These are phyloP conservation scores for Trematomus bernacchii DNA, from an alignment of 2,797 vertebrate genomes.

Conservation along the genomic window DNA sequence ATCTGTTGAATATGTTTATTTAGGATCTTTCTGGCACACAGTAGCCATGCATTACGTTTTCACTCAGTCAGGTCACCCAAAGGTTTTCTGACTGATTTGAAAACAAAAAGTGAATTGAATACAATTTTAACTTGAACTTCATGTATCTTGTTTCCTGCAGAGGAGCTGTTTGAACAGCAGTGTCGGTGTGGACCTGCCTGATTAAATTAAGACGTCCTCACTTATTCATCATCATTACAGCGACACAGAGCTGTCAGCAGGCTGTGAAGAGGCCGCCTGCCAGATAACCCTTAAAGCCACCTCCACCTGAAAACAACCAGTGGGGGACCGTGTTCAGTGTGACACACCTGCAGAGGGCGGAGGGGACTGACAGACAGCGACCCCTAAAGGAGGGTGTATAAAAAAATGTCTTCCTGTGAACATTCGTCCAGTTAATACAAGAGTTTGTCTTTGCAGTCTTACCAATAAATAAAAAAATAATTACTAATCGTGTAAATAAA, in stretches of 20 bases:
- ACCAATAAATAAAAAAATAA: no score
- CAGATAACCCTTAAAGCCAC: constrained; percentile 21
- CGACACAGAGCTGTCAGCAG: constrained; percentile 30
- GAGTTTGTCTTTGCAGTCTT: neutral
- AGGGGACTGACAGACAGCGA: neutral
- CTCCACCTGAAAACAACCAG: constrained; percentile 10
- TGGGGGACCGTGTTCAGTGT: neutral
- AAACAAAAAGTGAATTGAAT: neutral
- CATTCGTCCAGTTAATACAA: neutral
- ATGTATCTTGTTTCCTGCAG: constrained; percentile 1
- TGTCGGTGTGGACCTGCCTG: constrained; percentile 9
- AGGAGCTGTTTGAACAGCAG: constrained; percentile 15
- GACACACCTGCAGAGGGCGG: neutral
- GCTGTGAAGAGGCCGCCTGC: constrained; percentile 16
- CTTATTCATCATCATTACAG: constrained; percentile 52
- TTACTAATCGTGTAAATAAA: no score
- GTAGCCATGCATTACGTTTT: no score
- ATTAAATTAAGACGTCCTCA: constrained; percentile 49
- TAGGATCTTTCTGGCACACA: no score
- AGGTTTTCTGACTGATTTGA: neutral
- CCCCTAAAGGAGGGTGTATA: neutral
- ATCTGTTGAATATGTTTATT: no score
- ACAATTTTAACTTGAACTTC: neutral
- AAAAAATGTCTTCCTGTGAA: no score
- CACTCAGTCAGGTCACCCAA: no score